These are phyloP conservation scores for Steatornis caripensis DNA, from an alignment of 2,113 vertebrate genomes.

Conservation along the genomic window DNA sequence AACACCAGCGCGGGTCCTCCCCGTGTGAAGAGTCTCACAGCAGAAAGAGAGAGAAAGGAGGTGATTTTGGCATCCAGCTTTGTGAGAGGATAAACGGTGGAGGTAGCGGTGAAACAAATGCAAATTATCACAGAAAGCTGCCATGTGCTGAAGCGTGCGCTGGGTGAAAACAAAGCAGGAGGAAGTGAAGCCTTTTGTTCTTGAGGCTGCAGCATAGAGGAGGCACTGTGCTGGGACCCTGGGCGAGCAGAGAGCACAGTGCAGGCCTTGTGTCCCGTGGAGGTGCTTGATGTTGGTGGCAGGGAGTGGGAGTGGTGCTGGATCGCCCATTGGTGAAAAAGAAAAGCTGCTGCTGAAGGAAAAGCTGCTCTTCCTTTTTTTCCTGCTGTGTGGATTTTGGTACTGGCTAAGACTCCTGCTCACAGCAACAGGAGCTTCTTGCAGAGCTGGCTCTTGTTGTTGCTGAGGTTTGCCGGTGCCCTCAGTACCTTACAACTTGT, in stretches of 20 bases:
- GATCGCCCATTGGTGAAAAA: not conserved
- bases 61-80: not conserved
- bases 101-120: not conserved
- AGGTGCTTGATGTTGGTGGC: not conserved
- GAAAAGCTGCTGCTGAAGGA: not conserved
- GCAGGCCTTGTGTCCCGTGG: not conserved
- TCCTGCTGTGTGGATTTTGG: not conserved
- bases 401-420: not conserved
- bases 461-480: not conserved
- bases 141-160: not conserved
- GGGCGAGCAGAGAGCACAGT: not conserved
- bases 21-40: not conserved
- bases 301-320: not conserved
- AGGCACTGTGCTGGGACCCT: not conserved
- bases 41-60: not conserved
- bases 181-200: not conserved
- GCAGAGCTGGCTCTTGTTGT: not conserved
- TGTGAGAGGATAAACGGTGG: not conserved
- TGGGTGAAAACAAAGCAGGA: not conserved
- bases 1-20: not conserved
- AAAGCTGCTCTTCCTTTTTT: not conserved
- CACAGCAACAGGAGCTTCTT: not conserved
- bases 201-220: not conserved
- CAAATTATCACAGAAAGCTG: not conserved
- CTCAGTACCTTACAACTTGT: not conserved